Evolutionary conservation across 2,888 invertebrate genomes (phyloP).

Genomic region (Hymenopus coronatus): DNA sequence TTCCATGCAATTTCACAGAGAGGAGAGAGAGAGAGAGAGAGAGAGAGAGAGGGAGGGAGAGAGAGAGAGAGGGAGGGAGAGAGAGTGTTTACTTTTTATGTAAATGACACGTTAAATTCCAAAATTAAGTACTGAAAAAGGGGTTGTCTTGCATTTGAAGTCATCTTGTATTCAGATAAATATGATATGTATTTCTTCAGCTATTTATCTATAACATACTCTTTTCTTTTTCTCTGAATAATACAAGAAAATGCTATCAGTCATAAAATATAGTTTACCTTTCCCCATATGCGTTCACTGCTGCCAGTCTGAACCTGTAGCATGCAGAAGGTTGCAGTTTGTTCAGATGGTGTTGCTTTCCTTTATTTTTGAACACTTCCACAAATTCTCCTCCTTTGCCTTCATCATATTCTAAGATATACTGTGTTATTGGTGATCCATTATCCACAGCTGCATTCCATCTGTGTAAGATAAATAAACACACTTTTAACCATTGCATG

Average conservation of each 20-base stretch:
- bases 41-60: no score
- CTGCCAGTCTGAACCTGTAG: conserved; percentile 80
- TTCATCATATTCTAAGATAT: conserved; percentile 74
- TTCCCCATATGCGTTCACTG: conserved; percentile 76
- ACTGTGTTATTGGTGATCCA: conserved; percentile 73
- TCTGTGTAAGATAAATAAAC: conserved; percentile 36
- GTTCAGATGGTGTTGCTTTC: conserved; percentile 70
- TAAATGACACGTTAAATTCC: no score
- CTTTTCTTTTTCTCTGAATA: neutral
- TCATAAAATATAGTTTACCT: conserved; percentile 42
- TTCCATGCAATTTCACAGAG: no score
- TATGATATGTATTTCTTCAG: no score
- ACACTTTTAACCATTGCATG: neutral
- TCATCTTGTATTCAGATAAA: no score
- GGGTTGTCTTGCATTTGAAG: no score
- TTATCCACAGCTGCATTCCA: conserved; percentile 75
- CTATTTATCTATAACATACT: no score
- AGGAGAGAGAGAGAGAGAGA: no score
- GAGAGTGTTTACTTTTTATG: no score
- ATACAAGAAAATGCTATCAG: neutral
- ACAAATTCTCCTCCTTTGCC: conserved; percentile 66
- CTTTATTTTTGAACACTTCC: conserved; percentile 70
- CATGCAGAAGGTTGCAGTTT: conserved; percentile 75
- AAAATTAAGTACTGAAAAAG: no score
- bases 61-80: no score